phyloP scores from a whole-genome alignment of 2,113 vertebrate species.

The human region GRCh38 chr4:16466501-16467000 shows the following conservation, averaged over 20 bases:
- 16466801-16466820: background rate
- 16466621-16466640: background rate
- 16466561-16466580: background rate
- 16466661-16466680: background rate
- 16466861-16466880: background rate
- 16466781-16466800: background rate
- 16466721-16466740: background rate
- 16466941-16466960: background rate
- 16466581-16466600: background rate
- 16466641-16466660: background rate
- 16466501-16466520: background rate
- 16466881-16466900: background rate
- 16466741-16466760: background rate
- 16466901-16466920: background rate
- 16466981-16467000: background rate
- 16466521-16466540: background rate
- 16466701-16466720: background rate
- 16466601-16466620: background rate
- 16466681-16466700: background rate
- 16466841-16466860: background rate
- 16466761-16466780: conserved; percentile 1
- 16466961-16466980: background rate
- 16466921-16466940: background rate
- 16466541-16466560: background rate
- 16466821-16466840: conserved; percentile 39